Base-by-base conservation (phyloP, 1,140 invertebrate species). In the Luehdorfia chinensis region DNA sequence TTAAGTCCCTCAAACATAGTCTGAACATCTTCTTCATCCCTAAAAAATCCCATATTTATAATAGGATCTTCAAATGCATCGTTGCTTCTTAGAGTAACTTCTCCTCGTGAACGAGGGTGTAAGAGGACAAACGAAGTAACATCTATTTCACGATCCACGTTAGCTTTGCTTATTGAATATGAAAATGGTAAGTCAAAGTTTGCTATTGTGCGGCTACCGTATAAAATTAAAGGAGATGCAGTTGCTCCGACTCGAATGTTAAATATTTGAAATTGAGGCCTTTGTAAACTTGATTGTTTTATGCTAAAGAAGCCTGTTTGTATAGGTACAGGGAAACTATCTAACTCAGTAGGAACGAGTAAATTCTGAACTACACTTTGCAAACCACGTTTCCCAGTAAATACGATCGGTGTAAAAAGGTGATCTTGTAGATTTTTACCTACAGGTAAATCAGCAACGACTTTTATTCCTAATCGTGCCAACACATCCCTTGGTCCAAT, bases 371-470 rank as follows among this genome's bases (percentile, higher is more conserved):
- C 18, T 3, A 50, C 57, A 16, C 70, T 63, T 19, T 54, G 25
- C 8, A 76, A 25, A 14, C 72, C 80, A 15, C 15, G 32, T 55
- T 74, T 51, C 3, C 76, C 77, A 21, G 66, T 59, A 46, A 76
- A 13, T 53, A 55, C n/a, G 63, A 60, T 2, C 47, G 81, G 11
- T 31, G 54, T 70, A 49, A 86, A 6, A 48, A 85, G 67, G 64
- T 92, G 91, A 51, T 92, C 91, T 39, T 91, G 90, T 0, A 94
- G 81, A 75, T 94, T 94, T 23, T 89, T 75, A 0, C 94, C 94
- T 2, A 95, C 93, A 0, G 92, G 90, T 2, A 93, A 77, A 57
- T 93, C 89, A 4, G 83, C 52, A 1, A 90, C 44, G 0, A 89
- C 52, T 0, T 80, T 45, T 3, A 95, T 91, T 0, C 89, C 88